Evolutionary conservation across 1,140 invertebrate species (phyloP).

Genomic region (Papilio helenus): DNA sequence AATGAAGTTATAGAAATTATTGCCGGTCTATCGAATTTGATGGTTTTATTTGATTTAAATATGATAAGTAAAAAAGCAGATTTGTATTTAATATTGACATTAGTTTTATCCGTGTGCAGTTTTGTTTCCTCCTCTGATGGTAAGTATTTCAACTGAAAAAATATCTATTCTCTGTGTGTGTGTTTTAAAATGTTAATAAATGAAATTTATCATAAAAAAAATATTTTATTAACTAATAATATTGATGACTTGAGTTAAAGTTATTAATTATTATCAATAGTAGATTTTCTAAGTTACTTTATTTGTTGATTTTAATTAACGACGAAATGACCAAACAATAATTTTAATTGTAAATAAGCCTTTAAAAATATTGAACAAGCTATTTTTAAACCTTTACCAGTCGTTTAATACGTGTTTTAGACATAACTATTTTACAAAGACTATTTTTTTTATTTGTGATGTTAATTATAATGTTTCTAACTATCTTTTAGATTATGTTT

Average conservation of each 20-base stretch:
- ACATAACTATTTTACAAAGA: too few relatives aligned
- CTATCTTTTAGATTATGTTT: too few relatives aligned
- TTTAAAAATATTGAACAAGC: too few relatives aligned
- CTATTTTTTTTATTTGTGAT: too few relatives aligned
- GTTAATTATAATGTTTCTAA: too few relatives aligned
- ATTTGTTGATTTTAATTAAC: not conserved
- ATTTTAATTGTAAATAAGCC: not conserved
- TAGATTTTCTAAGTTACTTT: not conserved
- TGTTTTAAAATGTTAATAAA: not conserved
- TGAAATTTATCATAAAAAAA: not conserved
- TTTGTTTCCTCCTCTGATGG: conserved; percentile 37
- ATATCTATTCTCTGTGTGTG: not conserved
- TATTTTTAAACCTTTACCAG: too few relatives aligned
- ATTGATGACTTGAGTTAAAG: too few relatives aligned
- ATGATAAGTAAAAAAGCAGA: not conserved
- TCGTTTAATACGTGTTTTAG: too few relatives aligned
- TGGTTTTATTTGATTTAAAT: conserved; percentile 22
- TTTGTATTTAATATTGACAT: conserved; percentile 27
- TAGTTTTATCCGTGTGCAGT: conserved; percentile 30
- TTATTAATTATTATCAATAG: not conserved
- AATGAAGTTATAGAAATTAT: conserved; percentile 64
- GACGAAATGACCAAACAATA: not conserved
- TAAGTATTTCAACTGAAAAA: conserved; percentile 23
- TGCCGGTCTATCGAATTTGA: conserved; percentile 54
- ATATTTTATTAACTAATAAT: not conserved